Conservation (phyloP, 1,140 invertebrate genomes). For the Drosophila parabipectinata region DNA sequence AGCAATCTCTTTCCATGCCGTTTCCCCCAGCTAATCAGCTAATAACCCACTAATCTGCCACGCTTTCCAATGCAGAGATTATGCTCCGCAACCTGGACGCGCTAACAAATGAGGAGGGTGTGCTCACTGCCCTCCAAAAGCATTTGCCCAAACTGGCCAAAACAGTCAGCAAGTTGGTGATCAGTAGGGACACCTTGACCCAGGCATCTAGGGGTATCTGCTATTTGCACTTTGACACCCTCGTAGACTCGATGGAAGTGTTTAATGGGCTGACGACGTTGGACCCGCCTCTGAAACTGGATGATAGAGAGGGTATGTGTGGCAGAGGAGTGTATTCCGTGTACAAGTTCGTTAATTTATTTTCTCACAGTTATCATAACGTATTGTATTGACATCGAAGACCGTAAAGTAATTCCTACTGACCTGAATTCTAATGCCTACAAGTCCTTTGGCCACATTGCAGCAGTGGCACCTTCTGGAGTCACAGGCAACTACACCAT, state of each 20-base stretch:
- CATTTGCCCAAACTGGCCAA: constrained; percentile 87
- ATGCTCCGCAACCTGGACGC: constrained; percentile 94
- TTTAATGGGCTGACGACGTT: constrained; percentile 88
- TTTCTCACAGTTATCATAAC: constrained; percentile 50
- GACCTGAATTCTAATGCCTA: constrained; percentile 22
- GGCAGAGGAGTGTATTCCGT: background rate
- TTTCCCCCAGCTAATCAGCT: constrained; percentile 31
- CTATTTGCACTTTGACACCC: constrained; percentile 92
- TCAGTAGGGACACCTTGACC: constrained; percentile 91
- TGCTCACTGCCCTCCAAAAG: constrained; percentile 89
- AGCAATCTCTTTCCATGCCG: constrained; percentile 46
- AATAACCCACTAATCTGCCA: constrained; percentile 39
- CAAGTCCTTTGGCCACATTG: constrained; percentile 5
- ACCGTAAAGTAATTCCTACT: constrained; percentile 36
- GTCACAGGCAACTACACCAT: constrained; percentile 85
- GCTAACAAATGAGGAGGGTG: constrained; percentile 93
- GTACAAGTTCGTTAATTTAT: background rate
- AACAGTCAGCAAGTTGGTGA: constrained; percentile 88
- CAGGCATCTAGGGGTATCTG: constrained; percentile 93
- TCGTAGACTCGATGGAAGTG: constrained; percentile 92
- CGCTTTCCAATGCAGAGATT: constrained; percentile 87
- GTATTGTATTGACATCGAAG: constrained; percentile 72
- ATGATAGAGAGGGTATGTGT: constrained; percentile 87
- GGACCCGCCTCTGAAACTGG: constrained; percentile 86
- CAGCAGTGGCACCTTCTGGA: constrained; percentile 30